Base-by-base conservation (phyloP, 2,888 invertebrate species). In the Volucella inflata region DNA sequence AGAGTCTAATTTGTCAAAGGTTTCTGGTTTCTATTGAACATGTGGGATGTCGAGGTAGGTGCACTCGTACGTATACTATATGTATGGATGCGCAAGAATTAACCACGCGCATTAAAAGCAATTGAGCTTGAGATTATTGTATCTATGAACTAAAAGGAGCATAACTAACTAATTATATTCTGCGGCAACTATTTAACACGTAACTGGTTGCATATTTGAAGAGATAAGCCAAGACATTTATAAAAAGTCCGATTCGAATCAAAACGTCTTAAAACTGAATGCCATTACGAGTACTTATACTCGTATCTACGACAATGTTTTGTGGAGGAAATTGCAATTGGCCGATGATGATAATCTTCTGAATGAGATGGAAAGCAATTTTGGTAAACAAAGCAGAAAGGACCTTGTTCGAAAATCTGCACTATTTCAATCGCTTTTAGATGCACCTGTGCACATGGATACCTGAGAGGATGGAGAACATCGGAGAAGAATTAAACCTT, bases 51-150 rank as follows among this genome's bases (percentile, higher is more conserved):
- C 14, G 16, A 14, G 9, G 17, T 42, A n/a, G 16, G 11, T 12
- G 11, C n/a, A n/a, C n/a, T n/a, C n/a, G n/a, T n/a, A n/a, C n/a
- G n/a, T n/a, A n/a, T n/a, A n/a, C n/a, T n/a, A 48, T 57, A 17
- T 55, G 48, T 38, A 48, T 14, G 38, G 36, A 51, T 38, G 51
- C 9, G 16, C 30, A 48, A 38, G 64, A 57, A 81, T 65, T 76
- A 59, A 36, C 42, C 51, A 71, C 64, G 75, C 81, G 70, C 51
- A 81, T 74, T 75, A 80, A 75, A 68, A 59, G 57, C 62, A 76
- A 81, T 76, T 76, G 70, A 70, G 50, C 55, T 38, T 44, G 60
- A n/a, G 21, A 16, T 44, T 40, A 46, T 2, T 50, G 14, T 40
- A 42, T 17, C 38, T 50, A 30, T 64, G 44, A 48, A 42, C 40